Base-by-base conservation (phyloP, 2,113 vertebrate genomes). In the Formicarius rufipectus region DNA sequence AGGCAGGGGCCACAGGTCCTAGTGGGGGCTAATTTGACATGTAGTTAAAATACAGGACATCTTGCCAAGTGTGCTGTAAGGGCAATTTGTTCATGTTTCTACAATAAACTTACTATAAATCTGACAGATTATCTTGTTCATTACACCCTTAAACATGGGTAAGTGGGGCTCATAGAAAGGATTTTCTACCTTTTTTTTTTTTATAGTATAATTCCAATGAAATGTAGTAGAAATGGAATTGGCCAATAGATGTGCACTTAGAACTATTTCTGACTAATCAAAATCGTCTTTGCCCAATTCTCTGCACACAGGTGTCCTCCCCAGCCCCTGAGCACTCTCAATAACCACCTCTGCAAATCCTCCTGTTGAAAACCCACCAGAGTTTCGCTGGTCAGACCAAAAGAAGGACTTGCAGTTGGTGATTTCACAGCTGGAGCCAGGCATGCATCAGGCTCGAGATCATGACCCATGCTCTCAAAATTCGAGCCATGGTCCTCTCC, bases 361-460 rank as follows among this genome's bases (percentile, higher is more conserved):
- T 47, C 44, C 42, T 68, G 21, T 28, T 56, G 23, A 50, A 68
- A 84, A 58, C 19, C 7, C 14, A 50, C 16, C 37, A 50, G 3
- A 28, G 14, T 11, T 87, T 64, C 0, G 0, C 40, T 5, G 3
- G 27, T 25, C 17, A 10, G 13, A 62, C 40, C 25, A 39, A 9
- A 7, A 68, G 62, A 72, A 56, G 1, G 0, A 40, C 20, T 55
- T 77, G 59, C 24, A n/a, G 25, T 9, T 50, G 40, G 4, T 40
- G 77, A 52, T 56, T 49, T 60, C 74, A 72, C 35, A 89, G 40
- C 40, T 87, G 74, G 58, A 89, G 49, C 31, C 47, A 10, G 16
- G 24, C 33, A 75, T 52, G n/a, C 45, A 16, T 6, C 0, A 1
- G n/a, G 31, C 27, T 64, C 0, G 1, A 71, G 12, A 69, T 10